Evolutionary conservation across 2,888 invertebrate species (phyloP).

Genomic region (Tetropium fuscum): DNA sequence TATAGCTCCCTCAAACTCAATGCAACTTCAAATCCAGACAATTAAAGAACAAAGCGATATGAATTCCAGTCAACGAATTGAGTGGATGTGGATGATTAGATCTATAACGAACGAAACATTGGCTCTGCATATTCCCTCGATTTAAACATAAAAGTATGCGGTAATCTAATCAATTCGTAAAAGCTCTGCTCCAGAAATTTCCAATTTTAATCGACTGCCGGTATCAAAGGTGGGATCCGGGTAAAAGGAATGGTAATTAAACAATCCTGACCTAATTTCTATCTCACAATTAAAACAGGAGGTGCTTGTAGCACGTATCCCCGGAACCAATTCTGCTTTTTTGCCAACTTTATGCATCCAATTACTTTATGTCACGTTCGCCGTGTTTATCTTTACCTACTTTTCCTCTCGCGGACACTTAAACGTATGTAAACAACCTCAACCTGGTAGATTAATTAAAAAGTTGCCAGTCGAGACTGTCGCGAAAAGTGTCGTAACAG

Average conservation of each 20-base stretch:
- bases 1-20: too few relatives aligned
- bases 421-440: constrained; percentile 40
- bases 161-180: too few relatives aligned
- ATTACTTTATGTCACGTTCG: constrained; percentile 46
- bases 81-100: too few relatives aligned
- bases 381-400: constrained; percentile 38
- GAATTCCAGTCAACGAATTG: too few relatives aligned
- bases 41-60: too few relatives aligned
- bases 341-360: constrained; percentile 33
- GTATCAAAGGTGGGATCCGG: background rate
- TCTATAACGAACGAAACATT: too few relatives aligned
- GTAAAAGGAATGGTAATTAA: background rate
- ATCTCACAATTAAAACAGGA: constrained; percentile 13
- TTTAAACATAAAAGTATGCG: too few relatives aligned
- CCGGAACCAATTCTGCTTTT: constrained; percentile 1
- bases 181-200: constrained; percentile 1
- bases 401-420: constrained; percentile 34
- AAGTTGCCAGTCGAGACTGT: constrained; percentile 29
- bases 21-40: too few relatives aligned
- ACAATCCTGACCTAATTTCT: constrained; percentile 13
- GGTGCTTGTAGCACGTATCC: constrained; percentile 10
- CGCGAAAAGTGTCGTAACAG: constrained; percentile 27
- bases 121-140: too few relatives aligned
- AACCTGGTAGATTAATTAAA: constrained; percentile 39
- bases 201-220: background rate